phyloP scores from a whole-genome alignment of 2,797 vertebrate species.

The Brachymystax lenok region DNA sequence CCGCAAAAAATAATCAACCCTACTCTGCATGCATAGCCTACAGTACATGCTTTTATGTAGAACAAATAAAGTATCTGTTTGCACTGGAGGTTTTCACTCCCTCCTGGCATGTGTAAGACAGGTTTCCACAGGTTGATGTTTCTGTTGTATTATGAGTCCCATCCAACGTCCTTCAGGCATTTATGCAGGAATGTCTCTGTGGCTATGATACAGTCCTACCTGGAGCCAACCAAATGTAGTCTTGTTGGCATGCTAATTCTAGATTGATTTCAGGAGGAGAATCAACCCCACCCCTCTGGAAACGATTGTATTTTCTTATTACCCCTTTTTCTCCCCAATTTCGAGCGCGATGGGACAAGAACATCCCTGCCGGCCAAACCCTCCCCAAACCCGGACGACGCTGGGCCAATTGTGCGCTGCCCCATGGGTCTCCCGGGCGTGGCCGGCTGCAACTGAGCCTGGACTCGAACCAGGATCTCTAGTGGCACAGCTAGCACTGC shows the following conservation, averaged over 20 bases:
- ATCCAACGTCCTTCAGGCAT: conserved; percentile 10
- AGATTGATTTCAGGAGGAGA: conserved; percentile 30
- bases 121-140: conserved; percentile 62
- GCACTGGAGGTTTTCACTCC: conserved; percentile 18
- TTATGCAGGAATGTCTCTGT: conserved; percentile 52
- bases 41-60: neutral
- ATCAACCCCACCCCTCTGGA: conserved; percentile 37
- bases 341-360: too few species aligned
- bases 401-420: too few species aligned
- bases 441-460: too few species aligned
- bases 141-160: neutral
- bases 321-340: too few species aligned
- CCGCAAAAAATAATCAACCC: neutral
- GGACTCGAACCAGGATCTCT: too few species aligned
- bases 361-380: too few species aligned
- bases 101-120: conserved; percentile 56
- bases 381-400: too few species aligned
- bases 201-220: conserved; percentile 38
- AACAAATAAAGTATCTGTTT: conserved; percentile 33
- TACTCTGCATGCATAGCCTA: too few species aligned
- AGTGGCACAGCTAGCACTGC: too few species aligned
- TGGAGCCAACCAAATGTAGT: conserved; percentile 20
- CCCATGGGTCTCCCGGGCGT: too few species aligned
- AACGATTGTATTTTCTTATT: neutral
- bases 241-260: conserved; percentile 19